phyloP scores from a whole-genome alignment of 2,888 invertebrate species.

The Leptarthrus brevirostris region DNA sequence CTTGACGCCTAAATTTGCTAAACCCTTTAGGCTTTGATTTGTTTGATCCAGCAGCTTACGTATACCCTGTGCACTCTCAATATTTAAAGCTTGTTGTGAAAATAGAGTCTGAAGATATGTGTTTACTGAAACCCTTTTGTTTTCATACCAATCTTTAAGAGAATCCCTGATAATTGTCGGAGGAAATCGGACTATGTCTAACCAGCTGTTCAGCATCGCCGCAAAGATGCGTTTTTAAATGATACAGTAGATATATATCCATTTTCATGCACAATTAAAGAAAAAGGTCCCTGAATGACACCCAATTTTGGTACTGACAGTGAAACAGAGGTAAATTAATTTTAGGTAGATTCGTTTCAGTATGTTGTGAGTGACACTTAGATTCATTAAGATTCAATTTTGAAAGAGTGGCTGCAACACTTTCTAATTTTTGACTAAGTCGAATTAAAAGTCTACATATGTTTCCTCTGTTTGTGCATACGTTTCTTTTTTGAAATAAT shows the following conservation, averaged over 20 bases:
- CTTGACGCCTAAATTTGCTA: not conserved
- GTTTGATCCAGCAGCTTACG: not conserved
- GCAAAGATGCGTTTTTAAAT: too few species aligned
- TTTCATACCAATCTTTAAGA: not conserved
- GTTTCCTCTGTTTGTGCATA: too few species aligned
- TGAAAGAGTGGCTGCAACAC: too few species aligned
- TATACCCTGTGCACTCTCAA: not conserved
- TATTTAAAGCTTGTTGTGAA: not conserved
- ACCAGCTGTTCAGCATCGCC: not conserved
- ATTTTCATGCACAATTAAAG: not conserved
- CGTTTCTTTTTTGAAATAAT: too few species aligned
- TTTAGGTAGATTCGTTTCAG: too few species aligned
- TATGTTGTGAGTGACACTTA: too few species aligned
- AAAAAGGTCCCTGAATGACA: too few species aligned
- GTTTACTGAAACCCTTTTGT: not conserved
- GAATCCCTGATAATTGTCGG: not conserved
- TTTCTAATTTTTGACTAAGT: too few species aligned
- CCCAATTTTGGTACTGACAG: too few species aligned
- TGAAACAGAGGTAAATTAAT: too few species aligned
- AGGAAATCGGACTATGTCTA: not conserved
- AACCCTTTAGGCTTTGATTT: not conserved
- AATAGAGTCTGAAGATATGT: not conserved
- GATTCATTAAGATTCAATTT: too few species aligned
- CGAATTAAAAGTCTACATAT: too few species aligned
- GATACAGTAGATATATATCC: not conserved